Evolutionary conservation across 2,113 vertebrate genomes (phyloP), one percentile per base, ranked within the genome.

Genomic region (Taurulus bubalis): DNA sequence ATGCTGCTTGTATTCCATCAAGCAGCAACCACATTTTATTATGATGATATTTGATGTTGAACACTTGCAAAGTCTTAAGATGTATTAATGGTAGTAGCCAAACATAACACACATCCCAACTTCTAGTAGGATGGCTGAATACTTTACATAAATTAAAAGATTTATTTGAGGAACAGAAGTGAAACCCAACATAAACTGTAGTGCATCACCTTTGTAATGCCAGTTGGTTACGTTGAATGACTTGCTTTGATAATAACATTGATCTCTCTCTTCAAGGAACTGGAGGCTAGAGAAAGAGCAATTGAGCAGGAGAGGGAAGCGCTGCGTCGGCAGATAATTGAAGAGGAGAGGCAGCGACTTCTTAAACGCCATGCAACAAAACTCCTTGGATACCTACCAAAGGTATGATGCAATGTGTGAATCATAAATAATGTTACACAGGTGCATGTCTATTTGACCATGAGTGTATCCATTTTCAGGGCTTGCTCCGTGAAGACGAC

Each of bases 261-360:
- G 11, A 72, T 85, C 1, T 69, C 22, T 51, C 8, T 68, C 6
- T 68, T 79, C 5, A 60, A 99, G 97, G 95, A 97, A 75, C 93
- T 80, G 65, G 96, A 97, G 87, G 92, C 95, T 30, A 93, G 96
- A 90, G 97, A 97, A 63, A 93, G 90, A 78, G 93, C 92, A 0
- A 15, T 92, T 3, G 96, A 98, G 73, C 88, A 95, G 80, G 93
- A 91, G 85, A 92, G 85, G 85, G 94, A 97, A 86, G 91, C 90
- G 4, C 74, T 88, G 40, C 91, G 95, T 2, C 84, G 92, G 75
- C 91, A 93, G 79, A 94, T 99, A 45, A 92, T 99, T 72, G 98
- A 99, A 85, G 97, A 99, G 77, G 98, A 99, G 90, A 96, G 98
- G 76, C 94, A 94, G 86, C 96, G 91, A 82, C 96, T 99, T 66